Evolutionary conservation across 2,888 invertebrate species (phyloP), one percentile per base, ranked within the genome.

Genomic region (Hirtodrosophila histrioides): DNA sequence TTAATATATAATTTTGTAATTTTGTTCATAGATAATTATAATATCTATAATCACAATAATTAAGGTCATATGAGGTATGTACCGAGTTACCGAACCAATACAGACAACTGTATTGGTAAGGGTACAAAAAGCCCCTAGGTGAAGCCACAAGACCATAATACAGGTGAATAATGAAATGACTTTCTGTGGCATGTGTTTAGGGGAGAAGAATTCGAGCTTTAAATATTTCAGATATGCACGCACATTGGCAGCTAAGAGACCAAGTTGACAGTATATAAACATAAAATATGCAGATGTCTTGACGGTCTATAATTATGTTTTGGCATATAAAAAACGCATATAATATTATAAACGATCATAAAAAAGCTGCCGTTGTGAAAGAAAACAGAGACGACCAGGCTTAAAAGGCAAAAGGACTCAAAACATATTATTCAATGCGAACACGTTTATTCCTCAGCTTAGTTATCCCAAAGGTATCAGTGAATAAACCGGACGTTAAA

Each of bases 131-230:
- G 8, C 17, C 12, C 4, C 12, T 24, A 35, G 11, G 12, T 2
- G 17, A 17, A 17, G 17, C 17, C 17, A 17, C 17, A 68, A 12
- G 5, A 7, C 12, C 33, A 17, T 11, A 43, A 29, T 40, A 35
- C 17, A 68, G 17, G 2, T 12, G 3, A 33, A 37, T 37, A 43
- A 41, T 41, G 10, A 31, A 11, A 53, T 12, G 37, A 17, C 11
- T 60, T 51, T 39, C 24, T 36, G 4, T 64, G 17, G 27, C 24
- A 10, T 44, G 11, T 17, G 23, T 31, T 48, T 9, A 17, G 8
- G 50, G 23, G 35, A 37, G 27, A 31, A 44, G 63, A 55, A 55
- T 48, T 68, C 7, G 8, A 43, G 37, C 27, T 55, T 5, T 27
- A 43, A 41, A 39, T 45, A 53, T 36, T 68, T 49, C 0, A 40